phyloP scores from a whole-genome alignment of 2,797 vertebrate genomes.

The Astyanax mexicanus region DNA sequence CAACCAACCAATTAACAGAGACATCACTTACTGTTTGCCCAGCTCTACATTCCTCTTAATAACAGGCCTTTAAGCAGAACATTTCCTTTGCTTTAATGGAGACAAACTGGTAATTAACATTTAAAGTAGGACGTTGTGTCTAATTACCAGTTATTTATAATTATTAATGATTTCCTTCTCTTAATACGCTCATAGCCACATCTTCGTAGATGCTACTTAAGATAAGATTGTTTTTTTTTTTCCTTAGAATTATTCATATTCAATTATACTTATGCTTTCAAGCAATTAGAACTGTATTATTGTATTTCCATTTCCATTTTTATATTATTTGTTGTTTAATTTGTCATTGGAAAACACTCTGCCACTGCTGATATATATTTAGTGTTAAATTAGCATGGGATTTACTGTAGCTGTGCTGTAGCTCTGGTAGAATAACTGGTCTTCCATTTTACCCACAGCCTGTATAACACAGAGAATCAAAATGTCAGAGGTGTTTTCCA shows the following conservation, averaged over 20 bases:
- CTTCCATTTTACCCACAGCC: neutral
- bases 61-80: too few species aligned
- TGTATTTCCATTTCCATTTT: neutral
- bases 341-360: constrained; percentile 3
- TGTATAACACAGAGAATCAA: neutral
- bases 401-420: neutral
- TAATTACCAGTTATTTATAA: neutral
- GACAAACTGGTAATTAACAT: too few species aligned
- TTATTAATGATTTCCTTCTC: neutral
- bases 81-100: too few species aligned
- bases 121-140: too few species aligned
- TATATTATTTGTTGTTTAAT: too few species aligned
- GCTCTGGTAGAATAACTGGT: neutral
- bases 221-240: neutral
- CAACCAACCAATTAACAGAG: too few species aligned
- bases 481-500: neutral
- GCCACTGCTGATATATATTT: too few species aligned
- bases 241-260: neutral
- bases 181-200: too few species aligned
- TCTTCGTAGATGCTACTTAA: too few species aligned
- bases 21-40: too few species aligned
- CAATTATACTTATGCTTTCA: neutral
- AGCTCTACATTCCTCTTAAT: too few species aligned
- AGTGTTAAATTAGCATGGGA: too few species aligned
- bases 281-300: neutral